Evolutionary conservation across 2,113 vertebrate species (phyloP), one percentile per base, ranked within the genome.

Genomic region (Pristiophorus japonicus): DNA sequence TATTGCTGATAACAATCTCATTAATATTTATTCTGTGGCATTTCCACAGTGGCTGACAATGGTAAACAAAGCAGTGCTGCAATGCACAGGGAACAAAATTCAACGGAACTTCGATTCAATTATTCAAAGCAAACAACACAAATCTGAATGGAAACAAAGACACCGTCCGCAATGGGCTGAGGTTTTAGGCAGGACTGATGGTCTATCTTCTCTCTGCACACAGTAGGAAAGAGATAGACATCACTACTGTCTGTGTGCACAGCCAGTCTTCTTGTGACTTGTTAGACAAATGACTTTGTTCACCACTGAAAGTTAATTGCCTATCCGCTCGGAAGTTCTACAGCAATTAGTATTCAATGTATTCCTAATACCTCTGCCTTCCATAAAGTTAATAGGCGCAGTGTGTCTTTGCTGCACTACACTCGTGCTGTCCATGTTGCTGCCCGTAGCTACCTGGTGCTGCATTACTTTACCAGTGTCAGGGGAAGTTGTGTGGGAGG

Each of bases 21-120:
- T 91, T 59, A 91, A 91, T 91, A 91, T 91, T 62, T 62, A 91
- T 91, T n/a, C 30, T 30, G 51, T 91, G 87, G 87, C 87, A 91
- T 91, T 91, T 91, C 87, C 55, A 91, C 87, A n/a, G 87, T 62
- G 87, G 87, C 30, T 91, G 87, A 16, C 87, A 34, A 59, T 4
- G 22, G 55, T 91, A 91, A 91, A 62, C 12, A 91, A 91, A 62
- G 55, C 55, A 62, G 14, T 5, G 55, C 27, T 81, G 51, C 55
- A 91, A 91, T 30, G 55, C 55, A 62, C n/a, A 18, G 55, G 87
- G n/a, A 91, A 59, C 16, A 62, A 91, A 62, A 91, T 16, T 34
- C 30, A n/a, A n/a, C 87, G 1, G 30, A 91, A 59, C 12, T n/a
- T 91, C 55, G 5, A 62, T 59, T 91, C 87, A 62, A 59, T 62